These are phyloP conservation scores for Frankliniella intonsa DNA, from an alignment of 2,888 invertebrate genomes.

Conservation along the genomic window DNA sequence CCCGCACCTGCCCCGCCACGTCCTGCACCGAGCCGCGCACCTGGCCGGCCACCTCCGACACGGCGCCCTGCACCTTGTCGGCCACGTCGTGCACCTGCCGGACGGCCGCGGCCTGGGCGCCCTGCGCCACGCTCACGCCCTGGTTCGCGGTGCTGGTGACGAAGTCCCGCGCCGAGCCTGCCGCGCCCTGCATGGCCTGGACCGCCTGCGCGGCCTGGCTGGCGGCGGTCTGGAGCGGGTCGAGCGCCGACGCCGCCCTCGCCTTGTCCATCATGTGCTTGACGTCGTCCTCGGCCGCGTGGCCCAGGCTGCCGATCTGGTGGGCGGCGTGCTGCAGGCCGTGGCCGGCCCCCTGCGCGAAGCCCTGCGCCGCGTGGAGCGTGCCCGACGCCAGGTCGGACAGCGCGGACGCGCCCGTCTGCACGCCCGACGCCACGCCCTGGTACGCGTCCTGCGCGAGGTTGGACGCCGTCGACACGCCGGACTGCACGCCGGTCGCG, in stretches of 20 bases:
- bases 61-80: background rate
- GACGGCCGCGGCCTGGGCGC: background rate
- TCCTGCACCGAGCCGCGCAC: background rate
- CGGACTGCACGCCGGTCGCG: background rate
- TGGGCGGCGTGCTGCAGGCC: background rate
- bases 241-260: background rate
- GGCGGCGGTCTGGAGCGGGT: background rate
- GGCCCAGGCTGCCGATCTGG: background rate
- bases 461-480: background rate
- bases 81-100: background rate
- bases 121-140: background rate
- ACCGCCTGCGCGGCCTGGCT: background rate
- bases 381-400: background rate
- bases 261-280: background rate
- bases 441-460: background rate
- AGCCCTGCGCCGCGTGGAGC: background rate
- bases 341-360: background rate
- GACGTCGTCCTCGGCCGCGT: background rate
- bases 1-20: background rate
- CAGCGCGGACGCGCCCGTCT: background rate
- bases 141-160: background rate
- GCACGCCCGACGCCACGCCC: background rate
- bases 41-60: background rate
- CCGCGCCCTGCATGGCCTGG: background rate
- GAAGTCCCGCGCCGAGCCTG: background rate